Conservation (phyloP, 2,113 vertebrate genomes). For the Phalacrocorax aristotelis region DNA sequence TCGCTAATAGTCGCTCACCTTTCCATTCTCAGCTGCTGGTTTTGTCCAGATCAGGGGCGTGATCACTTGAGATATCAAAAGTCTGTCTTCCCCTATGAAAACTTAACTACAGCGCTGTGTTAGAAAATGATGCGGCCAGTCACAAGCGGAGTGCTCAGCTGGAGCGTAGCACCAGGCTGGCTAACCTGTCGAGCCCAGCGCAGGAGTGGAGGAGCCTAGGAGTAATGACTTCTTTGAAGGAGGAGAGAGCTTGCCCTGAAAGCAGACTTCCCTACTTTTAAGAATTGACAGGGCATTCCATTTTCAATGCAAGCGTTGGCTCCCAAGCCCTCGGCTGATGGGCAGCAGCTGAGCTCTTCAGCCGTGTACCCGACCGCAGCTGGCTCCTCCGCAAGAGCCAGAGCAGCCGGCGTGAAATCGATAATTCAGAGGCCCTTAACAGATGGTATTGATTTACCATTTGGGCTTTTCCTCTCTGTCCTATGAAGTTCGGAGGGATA, state of each 20-base stretch:
- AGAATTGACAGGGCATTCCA: neutral
- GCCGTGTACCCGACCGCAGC: accelerated
- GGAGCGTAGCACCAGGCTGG: accelerated
- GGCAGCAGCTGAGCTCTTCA: neutral
- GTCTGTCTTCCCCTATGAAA: neutral
- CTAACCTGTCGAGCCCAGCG: accelerated
- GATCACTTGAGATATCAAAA: accelerated
- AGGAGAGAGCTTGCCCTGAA: neutral
- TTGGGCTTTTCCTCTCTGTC: neutral
- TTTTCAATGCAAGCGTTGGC: neutral
- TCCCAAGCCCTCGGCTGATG: neutral
- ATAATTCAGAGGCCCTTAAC: neutral
- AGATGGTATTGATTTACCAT: neutral
- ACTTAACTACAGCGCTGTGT: accelerated
- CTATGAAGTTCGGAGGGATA: neutral
- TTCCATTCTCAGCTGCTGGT: neutral
- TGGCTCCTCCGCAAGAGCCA: neutral
- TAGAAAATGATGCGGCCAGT: accelerated
- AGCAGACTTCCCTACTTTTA: neutral
- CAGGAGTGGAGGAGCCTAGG: neutral
- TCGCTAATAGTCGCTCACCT: accelerated
- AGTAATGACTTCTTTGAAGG: neutral
- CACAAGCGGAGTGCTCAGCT: accelerated
- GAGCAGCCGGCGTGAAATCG: neutral
- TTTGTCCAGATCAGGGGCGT: too few species aligned